Evolutionary conservation across 1,140 invertebrate genomes (phyloP).

Genomic region (Pseudobourletiella spinata): DNA sequence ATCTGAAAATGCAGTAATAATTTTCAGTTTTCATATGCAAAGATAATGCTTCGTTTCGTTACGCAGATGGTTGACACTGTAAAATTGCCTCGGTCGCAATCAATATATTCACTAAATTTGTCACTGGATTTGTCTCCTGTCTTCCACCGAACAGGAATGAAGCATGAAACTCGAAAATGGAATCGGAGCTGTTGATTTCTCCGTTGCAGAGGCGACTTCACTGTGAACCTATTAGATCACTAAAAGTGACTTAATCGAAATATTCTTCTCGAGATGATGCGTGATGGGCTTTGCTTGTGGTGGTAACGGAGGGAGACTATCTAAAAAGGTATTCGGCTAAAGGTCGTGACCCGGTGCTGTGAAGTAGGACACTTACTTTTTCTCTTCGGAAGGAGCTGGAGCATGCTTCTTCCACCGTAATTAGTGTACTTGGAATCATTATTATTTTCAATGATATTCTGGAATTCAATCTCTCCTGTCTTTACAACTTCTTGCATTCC

Average conservation of each 20-base stretch:
- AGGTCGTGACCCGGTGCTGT: too few relatives aligned
- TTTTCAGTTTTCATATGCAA: background rate
- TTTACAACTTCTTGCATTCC: slow-evolving; percentile 53
- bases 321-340: too few relatives aligned
- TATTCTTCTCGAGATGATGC: too few relatives aligned
- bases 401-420: slow-evolving; percentile 43
- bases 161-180: too few relatives aligned
- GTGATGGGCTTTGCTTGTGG: too few relatives aligned
- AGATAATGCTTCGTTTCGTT: background rate
- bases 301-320: too few relatives aligned
- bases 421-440: slow-evolving; percentile 43
- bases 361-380: background rate
- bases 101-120: too few relatives aligned
- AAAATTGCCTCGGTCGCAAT: background rate
- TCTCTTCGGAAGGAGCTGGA: slow-evolving; percentile 48
- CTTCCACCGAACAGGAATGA: too few relatives aligned
- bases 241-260: too few relatives aligned
- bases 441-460: slow-evolving; percentile 49
- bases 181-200: too few relatives aligned
- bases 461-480: slow-evolving; percentile 38
- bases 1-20: background rate
- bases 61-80: background rate
- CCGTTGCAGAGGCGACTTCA: background rate
- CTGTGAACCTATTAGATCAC: too few relatives aligned
- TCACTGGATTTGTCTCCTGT: too few relatives aligned